phyloP scores from a whole-genome alignment of 1,140 invertebrate species.

The Drosophila baimaii region DNA sequence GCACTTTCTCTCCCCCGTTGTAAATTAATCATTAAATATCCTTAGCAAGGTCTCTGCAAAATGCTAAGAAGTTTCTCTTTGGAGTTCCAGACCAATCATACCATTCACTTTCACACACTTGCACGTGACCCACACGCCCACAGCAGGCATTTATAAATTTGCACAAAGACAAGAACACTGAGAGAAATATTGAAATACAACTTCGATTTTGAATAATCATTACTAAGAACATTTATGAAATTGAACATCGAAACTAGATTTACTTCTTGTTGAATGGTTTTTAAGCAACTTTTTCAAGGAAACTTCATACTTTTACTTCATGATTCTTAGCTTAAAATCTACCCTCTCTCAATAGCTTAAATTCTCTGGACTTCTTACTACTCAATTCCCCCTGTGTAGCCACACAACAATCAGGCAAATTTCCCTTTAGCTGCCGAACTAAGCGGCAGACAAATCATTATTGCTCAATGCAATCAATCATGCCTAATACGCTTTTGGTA shows the following conservation, averaged over 20 bases:
- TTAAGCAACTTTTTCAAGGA: rapidly evolving
- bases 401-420: conserved; percentile 17
- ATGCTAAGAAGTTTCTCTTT: conserved; percentile 1
- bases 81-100: conserved; percentile 44
- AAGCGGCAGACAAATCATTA: conserved; percentile 75
- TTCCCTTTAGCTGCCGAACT: conserved; percentile 34
- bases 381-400: neutral
- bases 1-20: neutral
- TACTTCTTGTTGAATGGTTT: no score
- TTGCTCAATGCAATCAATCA: conserved; percentile 82
- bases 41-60: neutral
- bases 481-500: conserved; percentile 81
- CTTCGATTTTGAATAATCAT: no score
- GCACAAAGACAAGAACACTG: conserved; percentile 5
- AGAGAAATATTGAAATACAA: neutral
- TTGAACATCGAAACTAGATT: no score
- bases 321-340: neutral
- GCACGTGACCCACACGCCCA: conserved; percentile 52
- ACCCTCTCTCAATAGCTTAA: neutral
- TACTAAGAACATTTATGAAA: no score
- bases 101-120: conserved; percentile 72
- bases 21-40: conserved; percentile 9
- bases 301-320: no score
- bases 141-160: neutral
- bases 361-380: no score